These are phyloP conservation scores for Lipotes vexillifer DNA, from an alignment of 2,113 vertebrate genomes.

Conservation along the genomic window DNA sequence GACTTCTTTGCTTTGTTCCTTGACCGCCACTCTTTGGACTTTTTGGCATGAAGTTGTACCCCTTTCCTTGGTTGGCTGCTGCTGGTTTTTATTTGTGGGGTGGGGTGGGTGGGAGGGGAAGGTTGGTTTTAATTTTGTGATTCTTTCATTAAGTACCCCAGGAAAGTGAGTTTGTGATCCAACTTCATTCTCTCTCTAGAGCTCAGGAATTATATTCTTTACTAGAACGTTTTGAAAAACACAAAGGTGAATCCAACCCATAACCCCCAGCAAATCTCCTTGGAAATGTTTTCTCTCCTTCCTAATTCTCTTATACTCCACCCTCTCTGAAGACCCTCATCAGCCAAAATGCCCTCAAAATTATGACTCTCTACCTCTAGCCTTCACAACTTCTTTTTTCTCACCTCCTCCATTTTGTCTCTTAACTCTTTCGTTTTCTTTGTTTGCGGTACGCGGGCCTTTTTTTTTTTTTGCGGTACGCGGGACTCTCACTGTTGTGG, in stretches of 20 bases:
- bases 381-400: background rate
- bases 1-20: background rate
- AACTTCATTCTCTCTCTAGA: background rate
- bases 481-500: no score
- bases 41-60: background rate
- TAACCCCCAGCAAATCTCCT: background rate
- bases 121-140: background rate
- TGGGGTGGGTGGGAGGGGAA: fast-evolving
- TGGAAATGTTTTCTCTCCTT: background rate
- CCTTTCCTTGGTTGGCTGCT: background rate
- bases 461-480: no score
- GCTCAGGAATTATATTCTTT: background rate
- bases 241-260: background rate
- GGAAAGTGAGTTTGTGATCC: background rate
- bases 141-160: background rate
- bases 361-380: background rate
- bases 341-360: background rate
- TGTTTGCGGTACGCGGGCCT: no score
- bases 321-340: background rate
- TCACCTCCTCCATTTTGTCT: background rate
- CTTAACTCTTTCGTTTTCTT: background rate
- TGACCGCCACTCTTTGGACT: background rate
- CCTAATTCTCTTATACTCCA: background rate
- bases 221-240: background rate
- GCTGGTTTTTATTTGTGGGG: background rate